Conservation (phyloP, 2,797 vertebrate species). For the Trichosurus vulpecula region DNA sequence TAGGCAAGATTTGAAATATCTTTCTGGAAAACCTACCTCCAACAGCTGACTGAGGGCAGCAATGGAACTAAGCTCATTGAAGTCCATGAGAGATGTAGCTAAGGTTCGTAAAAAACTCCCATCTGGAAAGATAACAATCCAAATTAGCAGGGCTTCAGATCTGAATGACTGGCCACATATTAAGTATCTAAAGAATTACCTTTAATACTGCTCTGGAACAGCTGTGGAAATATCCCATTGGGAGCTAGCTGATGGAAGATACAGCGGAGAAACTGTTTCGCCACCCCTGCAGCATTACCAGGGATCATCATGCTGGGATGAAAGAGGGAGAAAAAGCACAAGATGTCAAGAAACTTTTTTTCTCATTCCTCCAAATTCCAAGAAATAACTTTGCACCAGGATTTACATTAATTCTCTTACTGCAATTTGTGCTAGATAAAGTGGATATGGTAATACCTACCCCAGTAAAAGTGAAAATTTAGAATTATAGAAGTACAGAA, state of each 20-base stretch:
- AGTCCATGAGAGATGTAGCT: conserved; percentile 95
- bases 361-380: background rate
- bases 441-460: background rate
- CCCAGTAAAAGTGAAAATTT: background rate
- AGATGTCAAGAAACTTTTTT: background rate
- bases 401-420: background rate
- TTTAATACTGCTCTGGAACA: conserved; percentile 99
- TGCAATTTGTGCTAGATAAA: conserved; percentile 33
- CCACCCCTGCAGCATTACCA: conserved; percentile 97
- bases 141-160: conserved; percentile 1
- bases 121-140: conserved; percentile 86
- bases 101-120: conserved; percentile 96
- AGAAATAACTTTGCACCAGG: background rate
- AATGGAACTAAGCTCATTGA: conserved; percentile 96
- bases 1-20: background rate
- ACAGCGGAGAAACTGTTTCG: conserved; percentile 98
- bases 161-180: background rate
- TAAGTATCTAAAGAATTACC: conserved; percentile 82
- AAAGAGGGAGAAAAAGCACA: conserved; percentile 8
- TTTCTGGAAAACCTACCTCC: conserved; percentile 88
- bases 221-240: conserved; percentile 97
- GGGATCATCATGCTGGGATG: conserved; percentile 95
- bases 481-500: conserved; percentile 46
- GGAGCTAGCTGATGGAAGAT: conserved; percentile 98
- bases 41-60: conserved; percentile 98